Conservation (phyloP, 2,888 invertebrate genomes). For the Mylabris sibirica region DNA sequence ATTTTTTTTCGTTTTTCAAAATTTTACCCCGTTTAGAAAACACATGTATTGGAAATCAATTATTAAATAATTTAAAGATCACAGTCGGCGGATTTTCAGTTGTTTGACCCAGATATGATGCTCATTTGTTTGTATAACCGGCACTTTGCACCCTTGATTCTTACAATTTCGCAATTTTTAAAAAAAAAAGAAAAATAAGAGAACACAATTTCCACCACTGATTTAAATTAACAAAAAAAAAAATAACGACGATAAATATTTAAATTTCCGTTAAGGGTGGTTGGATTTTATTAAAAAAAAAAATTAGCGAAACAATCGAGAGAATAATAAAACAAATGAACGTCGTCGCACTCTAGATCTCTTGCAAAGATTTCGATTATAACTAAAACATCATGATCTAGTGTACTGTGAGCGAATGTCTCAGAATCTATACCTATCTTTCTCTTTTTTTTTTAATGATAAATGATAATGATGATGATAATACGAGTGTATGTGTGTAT, state of each 20-base stretch:
- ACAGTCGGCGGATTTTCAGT: neutral
- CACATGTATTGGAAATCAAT: neutral
- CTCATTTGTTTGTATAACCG: neutral
- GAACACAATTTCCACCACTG: neutral
- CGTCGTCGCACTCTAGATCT: neutral
- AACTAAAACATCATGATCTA: neutral
- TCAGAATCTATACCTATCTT: constrained; percentile 15
- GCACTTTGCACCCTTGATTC: neutral
- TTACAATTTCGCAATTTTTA: neutral
- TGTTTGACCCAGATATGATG: constrained; percentile 1
- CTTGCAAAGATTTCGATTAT: neutral
- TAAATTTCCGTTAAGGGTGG: neutral
- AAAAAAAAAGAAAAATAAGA: neutral
- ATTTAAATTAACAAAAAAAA: neutral
- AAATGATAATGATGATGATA: constrained; percentile 22
- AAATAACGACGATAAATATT: neutral
- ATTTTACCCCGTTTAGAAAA: too few relatives aligned
- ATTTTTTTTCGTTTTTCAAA: too few relatives aligned
- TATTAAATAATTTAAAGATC: neutral
- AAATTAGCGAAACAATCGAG: neutral
- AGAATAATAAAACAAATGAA: too few relatives aligned
- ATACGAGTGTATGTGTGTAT: neutral
- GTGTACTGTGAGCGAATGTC: neutral
- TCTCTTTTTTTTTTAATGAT: constrained; percentile 14
- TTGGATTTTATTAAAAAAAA: neutral